Evolutionary conservation across 2,888 invertebrate species (phyloP).

Genomic region (Chesias legatella): DNA sequence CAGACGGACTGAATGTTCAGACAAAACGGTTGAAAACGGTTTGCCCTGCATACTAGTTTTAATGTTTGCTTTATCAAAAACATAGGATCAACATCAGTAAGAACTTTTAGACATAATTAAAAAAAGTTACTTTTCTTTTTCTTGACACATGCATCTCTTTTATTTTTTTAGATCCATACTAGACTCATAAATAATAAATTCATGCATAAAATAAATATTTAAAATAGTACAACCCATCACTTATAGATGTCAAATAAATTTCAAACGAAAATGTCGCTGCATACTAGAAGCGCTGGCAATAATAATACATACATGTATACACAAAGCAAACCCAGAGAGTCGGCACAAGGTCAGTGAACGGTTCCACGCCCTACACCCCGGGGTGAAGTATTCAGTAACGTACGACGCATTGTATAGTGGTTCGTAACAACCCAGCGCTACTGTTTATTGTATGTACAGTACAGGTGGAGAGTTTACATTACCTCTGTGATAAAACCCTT

Average conservation of each 20-base stretch:
- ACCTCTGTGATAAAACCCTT: slow-evolving; percentile 46
- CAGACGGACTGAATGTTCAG: background rate
- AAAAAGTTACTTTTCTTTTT: too few relatives aligned
- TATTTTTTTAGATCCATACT: too few relatives aligned
- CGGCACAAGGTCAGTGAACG: slow-evolving; percentile 51
- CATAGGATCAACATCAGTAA: too few relatives aligned
- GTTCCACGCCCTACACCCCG: slow-evolving; percentile 38
- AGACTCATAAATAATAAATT: slow-evolving; percentile 3
- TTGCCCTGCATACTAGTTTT: too few relatives aligned
- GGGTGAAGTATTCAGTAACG: slow-evolving; percentile 32
- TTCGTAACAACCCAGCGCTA: slow-evolving; percentile 36
- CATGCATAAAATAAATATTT: background rate
- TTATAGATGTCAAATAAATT: too few relatives aligned
- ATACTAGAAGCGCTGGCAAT: too few relatives aligned
- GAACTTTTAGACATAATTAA: too few relatives aligned
- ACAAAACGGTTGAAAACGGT: background rate
- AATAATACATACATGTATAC: background rate
- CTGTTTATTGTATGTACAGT: slow-evolving; percentile 56
- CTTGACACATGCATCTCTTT: too few relatives aligned
- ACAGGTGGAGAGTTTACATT: slow-evolving; percentile 47
- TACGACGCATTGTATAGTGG: slow-evolving; percentile 29
- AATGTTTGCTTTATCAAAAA: too few relatives aligned
- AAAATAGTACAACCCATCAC: too few relatives aligned
- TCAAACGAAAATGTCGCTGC: too few relatives aligned
- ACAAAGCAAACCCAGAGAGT: slow-evolving; percentile 9